Evolutionary conservation across 2,888 invertebrate genomes (phyloP).

Genomic region (Ceramica pisi): DNA sequence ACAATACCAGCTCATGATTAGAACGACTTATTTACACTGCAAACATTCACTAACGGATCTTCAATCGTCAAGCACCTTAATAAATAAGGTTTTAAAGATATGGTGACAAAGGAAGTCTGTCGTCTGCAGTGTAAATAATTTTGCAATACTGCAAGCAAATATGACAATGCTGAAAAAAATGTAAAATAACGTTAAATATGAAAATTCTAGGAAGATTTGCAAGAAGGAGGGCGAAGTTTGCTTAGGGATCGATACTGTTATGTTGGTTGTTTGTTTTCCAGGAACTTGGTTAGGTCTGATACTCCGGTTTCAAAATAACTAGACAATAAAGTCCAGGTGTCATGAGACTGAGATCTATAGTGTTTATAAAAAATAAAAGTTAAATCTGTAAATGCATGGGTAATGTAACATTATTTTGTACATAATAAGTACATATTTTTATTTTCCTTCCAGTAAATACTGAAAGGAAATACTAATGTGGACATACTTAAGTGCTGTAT

Average conservation of each 20-base stretch:
- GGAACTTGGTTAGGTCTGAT: not conserved
- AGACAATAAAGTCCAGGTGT: not conserved
- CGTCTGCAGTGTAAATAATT: conserved; percentile 16
- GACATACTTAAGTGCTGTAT: too few species aligned
- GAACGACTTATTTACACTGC: not conserved
- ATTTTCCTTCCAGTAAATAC: too few species aligned
- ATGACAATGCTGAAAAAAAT: conserved; percentile 8
- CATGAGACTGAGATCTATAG: too few species aligned
- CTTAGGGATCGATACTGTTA: conserved; percentile 9
- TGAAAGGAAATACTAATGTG: too few species aligned
- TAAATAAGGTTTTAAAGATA: conserved; percentile 12
- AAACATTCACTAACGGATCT: conserved; percentile 3
- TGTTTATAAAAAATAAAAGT: not conserved
- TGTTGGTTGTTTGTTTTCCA: not conserved
- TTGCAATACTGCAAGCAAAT: conserved; percentile 10
- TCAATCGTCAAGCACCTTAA: not conserved
- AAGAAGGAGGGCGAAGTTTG: not conserved
- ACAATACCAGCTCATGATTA: not conserved
- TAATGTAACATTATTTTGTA: too few species aligned
- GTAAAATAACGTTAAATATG: not conserved
- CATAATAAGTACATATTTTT: not conserved
- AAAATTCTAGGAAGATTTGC: conserved; percentile 9
- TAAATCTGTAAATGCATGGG: not conserved
- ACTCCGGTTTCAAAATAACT: not conserved
- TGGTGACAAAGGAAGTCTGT: conserved; percentile 17